Evolutionary conservation across 2,888 invertebrate species (phyloP).

Genomic region (Caenorhabditis imperialis): DNA sequence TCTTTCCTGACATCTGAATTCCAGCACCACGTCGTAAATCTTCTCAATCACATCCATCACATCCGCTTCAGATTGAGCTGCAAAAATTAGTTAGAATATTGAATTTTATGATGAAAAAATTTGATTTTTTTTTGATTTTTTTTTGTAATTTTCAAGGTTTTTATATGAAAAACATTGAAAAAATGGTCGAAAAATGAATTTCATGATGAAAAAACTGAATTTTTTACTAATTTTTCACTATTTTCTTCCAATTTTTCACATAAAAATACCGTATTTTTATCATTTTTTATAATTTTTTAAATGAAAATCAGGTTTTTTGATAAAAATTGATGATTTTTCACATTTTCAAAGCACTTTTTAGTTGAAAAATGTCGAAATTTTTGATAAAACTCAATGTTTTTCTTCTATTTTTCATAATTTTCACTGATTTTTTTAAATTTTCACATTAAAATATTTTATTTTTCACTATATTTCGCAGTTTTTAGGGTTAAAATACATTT

Average conservation of each 20-base stretch:
- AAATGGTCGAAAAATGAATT: too few relatives aligned
- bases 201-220: too few relatives aligned
- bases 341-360: neutral
- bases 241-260: too few relatives aligned
- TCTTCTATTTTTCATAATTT: too few relatives aligned
- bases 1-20: slow-evolving; percentile 63
- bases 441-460: neutral
- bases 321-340: neutral
- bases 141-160: neutral
- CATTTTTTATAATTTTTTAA: neutral
- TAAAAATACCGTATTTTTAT: too few relatives aligned
- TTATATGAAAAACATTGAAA: too few relatives aligned
- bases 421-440: too few relatives aligned
- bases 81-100: too few relatives aligned
- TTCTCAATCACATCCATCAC: slow-evolving; percentile 65
- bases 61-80: slow-evolving; percentile 70
- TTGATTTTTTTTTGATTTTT: slow-evolving; percentile 11
- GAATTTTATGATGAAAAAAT: too few relatives aligned
- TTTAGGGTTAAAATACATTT: too few relatives aligned
- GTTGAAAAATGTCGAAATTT: slow-evolving; percentile 6
- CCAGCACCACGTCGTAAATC: slow-evolving; percentile 72
- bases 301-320: neutral
- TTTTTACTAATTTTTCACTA: too few relatives aligned
- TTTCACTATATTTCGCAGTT: neutral
- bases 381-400: too few relatives aligned